Percentiles rank a stretch among this genome's conserved stretches.
phyloP scores from a whole-genome alignment of 1,140 invertebrate genomes.

The Eubasilissa regina region DNA sequence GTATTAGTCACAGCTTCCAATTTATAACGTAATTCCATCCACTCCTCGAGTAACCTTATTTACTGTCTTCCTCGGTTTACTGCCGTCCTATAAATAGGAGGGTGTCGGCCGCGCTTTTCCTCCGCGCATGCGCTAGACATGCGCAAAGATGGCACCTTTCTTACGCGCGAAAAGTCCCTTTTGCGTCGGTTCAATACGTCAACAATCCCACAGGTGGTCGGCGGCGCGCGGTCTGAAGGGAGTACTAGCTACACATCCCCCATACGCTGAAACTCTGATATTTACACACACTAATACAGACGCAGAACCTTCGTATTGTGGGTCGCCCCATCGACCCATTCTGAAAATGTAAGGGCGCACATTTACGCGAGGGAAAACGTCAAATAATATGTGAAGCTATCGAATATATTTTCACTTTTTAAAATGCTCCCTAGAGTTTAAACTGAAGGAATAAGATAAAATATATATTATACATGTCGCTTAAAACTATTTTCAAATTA shows the following conservation, averaged over 20 bases:
- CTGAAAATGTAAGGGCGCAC: slow-evolving; percentile 4
- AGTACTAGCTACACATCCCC: background rate
- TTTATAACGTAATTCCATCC: too few relatives aligned
- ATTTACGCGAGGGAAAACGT: slow-evolving; percentile 4
- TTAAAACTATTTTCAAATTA: too few relatives aligned
- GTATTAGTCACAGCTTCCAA: too few relatives aligned
- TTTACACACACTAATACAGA: slow-evolving; percentile 16
- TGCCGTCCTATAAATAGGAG: background rate
- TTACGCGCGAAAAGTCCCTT: slow-evolving; percentile 1
- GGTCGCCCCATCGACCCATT: slow-evolving; percentile 45
- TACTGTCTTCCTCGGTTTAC: background rate
- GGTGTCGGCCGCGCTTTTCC: slow-evolving; percentile 12
- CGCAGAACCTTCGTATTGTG: background rate
- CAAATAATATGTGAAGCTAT: background rate
- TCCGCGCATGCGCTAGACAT: slow-evolving; percentile 34
- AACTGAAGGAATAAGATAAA: background rate
- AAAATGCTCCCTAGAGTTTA: too few relatives aligned
- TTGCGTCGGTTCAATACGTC: slow-evolving; percentile 42
- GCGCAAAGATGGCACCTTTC: slow-evolving; percentile 11
- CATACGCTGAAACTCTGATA: background rate
- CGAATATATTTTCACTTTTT: too few relatives aligned
- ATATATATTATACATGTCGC: too few relatives aligned
- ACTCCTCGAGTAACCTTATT: too few relatives aligned
- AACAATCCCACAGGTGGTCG: slow-evolving; percentile 56
- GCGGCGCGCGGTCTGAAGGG: slow-evolving; percentile 55